Evolutionary conservation across 2,888 invertebrate genomes (phyloP), one percentile per base, ranked within the genome.

Genomic region (Aphidius colemani): DNA sequence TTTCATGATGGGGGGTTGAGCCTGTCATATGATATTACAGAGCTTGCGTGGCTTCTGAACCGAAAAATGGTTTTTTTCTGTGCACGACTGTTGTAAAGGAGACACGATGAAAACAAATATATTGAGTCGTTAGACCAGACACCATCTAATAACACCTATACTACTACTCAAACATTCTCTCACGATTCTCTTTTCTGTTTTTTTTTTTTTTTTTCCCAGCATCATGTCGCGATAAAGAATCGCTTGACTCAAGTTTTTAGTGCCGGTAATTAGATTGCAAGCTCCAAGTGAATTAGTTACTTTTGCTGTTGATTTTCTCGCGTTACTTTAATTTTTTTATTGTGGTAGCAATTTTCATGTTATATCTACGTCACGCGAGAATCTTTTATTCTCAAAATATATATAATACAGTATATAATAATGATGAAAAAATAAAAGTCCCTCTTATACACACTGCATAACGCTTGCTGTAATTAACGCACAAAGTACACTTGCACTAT

Each of bases 1-100:
- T 78, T 78, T 78, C 75, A 78, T 77, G 74, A 74, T 67, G 71
- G 75, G 76, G 74, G 75, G 76, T 70, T 66, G 64, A 65, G 70
- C 70, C 45, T 44, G 40, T 13, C 11, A 13, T 13, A 61, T 61
- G 70, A 66, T 59, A 62, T 59, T 65, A 67, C 57, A 41, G 59
- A 70, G 68, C 66, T 69, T 67, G 67, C 51, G 65, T 68, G 67
- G 69, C 64, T 60, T 64, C 65, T 66, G 63, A 61, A 67, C 70
- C 66, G 67, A 73, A 72, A 73, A 77, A 72, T 68, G 63, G 57
- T 64, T 63, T 65, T 63, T 65, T 68, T 49, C 60, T 45, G 41
- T 51, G 46, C 53, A 7, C 13, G 39, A 30, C 13, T 59, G 59
- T 50, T 50, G 10, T 50, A 39, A 39, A 45, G 18, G 9, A 60